Percentiles rank a stretch among this genome's conserved stretches.
These are phyloP conservation scores for Apodemia mormo DNA, from an alignment of 2,888 invertebrate genomes.

Conservation along the genomic window DNA sequence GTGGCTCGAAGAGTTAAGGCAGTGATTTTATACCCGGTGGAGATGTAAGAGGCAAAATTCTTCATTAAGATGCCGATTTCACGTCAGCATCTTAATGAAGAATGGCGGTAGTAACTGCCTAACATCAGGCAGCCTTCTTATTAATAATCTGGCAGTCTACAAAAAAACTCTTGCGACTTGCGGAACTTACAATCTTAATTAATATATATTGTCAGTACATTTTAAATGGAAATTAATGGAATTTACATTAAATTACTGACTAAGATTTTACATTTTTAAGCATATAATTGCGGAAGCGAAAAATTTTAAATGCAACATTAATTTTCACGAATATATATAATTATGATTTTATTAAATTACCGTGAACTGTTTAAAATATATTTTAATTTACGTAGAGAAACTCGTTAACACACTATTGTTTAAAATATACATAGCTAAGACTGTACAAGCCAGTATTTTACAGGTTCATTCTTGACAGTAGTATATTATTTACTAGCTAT, in stretches of 20 bases:
- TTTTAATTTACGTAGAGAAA: not conserved
- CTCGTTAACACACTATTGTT: not conserved
- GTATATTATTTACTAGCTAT: too few species aligned
- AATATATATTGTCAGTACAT: not conserved
- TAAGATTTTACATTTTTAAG: not conserved
- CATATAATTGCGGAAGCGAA: slow-evolving; percentile 8
- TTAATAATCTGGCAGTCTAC: not conserved
- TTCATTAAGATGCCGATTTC: too few species aligned
- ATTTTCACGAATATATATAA: slow-evolving; percentile 1
- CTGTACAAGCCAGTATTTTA: not conserved
- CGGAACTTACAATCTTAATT: not conserved
- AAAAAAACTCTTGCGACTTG: not conserved
- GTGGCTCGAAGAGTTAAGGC: too few species aligned
- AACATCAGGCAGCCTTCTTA: too few species aligned
- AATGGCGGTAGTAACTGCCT: too few species aligned
- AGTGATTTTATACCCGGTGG: too few species aligned
- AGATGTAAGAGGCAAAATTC: too few species aligned
- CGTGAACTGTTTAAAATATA: not conserved
- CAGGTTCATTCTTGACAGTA: too few species aligned
- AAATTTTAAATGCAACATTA: slow-evolving; percentile 9
- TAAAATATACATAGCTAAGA: not conserved
- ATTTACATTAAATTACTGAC: not conserved
- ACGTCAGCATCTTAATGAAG: too few species aligned
- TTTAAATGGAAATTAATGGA: not conserved
- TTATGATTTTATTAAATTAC: not conserved